phyloP scores from a whole-genome alignment of 2,797 vertebrate genomes.

The Carcharodon carcharias region DNA sequence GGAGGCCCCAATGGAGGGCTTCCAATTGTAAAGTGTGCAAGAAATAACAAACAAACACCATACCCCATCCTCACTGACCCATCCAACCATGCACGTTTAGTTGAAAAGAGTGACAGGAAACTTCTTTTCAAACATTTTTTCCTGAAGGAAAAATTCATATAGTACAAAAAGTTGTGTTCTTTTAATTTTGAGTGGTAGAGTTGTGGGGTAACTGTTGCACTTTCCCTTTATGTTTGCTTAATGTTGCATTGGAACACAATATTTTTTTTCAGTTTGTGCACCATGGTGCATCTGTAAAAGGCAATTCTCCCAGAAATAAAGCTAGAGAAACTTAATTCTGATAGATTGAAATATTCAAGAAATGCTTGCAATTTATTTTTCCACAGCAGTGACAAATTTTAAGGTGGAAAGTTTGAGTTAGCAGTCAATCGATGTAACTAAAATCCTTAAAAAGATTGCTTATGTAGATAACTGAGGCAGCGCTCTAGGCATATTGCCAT shows the following conservation, averaged over 20 bases:
- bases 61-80: conserved; percentile 45
- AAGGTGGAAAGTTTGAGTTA: background rate
- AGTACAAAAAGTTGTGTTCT: background rate
- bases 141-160: background rate
- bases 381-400: background rate
- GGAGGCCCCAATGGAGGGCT: conserved; percentile 97
- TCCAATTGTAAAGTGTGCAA: conserved; percentile 80
- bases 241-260: background rate
- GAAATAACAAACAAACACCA: conserved; percentile 44
- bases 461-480: background rate
- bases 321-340: conserved; percentile 11
- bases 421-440: background rate
- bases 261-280: conserved; percentile 27
- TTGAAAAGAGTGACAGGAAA: conserved; percentile 44
- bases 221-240: background rate
- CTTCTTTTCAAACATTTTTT: conserved; percentile 36
- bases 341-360: background rate
- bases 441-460: background rate
- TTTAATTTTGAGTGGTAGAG: background rate
- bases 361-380: conserved; percentile 1
- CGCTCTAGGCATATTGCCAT: background rate
- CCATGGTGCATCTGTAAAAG: background rate
- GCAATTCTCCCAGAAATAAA: conserved; percentile 30
- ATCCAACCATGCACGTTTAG: conserved; percentile 39
- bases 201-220: conserved; percentile 28